phyloP scores from a whole-genome alignment of 1,140 invertebrate genomes.

The Contarinia nasturtii region DNA sequence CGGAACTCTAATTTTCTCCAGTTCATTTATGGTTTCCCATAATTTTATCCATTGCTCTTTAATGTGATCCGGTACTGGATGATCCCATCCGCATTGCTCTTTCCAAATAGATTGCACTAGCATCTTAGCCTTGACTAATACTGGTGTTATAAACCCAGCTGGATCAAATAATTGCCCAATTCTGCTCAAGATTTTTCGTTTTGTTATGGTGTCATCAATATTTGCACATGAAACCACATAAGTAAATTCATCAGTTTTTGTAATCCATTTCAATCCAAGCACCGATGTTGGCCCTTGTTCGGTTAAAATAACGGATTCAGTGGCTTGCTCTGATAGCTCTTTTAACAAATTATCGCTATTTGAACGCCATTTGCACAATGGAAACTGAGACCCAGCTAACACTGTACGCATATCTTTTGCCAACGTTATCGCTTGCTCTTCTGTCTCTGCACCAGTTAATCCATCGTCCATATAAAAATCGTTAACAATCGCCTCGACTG shows the following conservation, averaged over 20 bases:
- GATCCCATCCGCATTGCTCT: conserved; percentile 14
- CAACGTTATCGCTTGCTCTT: conserved; percentile 13
- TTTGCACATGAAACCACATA: conserved; percentile 11
- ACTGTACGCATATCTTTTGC: conserved; percentile 7
- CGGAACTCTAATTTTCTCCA: conserved; percentile 8
- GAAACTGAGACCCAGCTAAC: conserved; percentile 6
- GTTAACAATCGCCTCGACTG: conserved; percentile 10
- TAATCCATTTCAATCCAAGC: conserved; percentile 9
- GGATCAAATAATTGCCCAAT: conserved; percentile 16
- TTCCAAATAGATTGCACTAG: conserved; percentile 23
- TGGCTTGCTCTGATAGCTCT: conserved; percentile 5
- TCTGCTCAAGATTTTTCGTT: conserved; percentile 4
- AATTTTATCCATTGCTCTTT: conserved; percentile 9
- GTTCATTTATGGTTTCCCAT: conserved; percentile 4
- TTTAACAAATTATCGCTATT: conserved; percentile 8
- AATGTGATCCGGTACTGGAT: conserved; percentile 7
- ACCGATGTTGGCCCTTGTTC: conserved; percentile 3
- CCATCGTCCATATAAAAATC: conserved; percentile 25
- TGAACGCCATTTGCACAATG: conserved; percentile 11
- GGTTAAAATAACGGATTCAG: neutral
- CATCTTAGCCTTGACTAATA: conserved; percentile 19
- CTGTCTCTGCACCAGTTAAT: conserved; percentile 13
- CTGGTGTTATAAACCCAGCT: conserved; percentile 18
- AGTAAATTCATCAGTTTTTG: conserved; percentile 5
- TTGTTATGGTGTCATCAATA: conserved; percentile 7